Evolutionary conservation across 1,140 invertebrate genomes (phyloP).

Genomic region (Drosophila melanogaster): DNA sequence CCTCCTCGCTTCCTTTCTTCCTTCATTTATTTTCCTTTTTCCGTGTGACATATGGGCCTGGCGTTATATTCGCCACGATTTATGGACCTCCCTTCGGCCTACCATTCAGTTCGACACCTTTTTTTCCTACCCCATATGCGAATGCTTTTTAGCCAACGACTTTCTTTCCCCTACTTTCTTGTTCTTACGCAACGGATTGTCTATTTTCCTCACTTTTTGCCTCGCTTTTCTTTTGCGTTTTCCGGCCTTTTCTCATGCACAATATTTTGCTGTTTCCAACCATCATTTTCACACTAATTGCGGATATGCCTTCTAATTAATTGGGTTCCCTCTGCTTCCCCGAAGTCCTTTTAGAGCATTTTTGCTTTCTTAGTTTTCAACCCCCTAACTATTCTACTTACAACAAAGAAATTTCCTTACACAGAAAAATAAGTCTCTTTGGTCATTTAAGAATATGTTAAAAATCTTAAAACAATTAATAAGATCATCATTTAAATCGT

Average conservation of each 20-base stretch:
- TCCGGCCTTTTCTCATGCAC: conserved; percentile 38
- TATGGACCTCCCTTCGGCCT: conserved; percentile 58
- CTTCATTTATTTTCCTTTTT: conserved; percentile 36
- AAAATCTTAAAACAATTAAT: neutral
- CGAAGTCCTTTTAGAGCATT: conserved; percentile 17
- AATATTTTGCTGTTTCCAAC: conserved; percentile 56
- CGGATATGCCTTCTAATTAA: conserved; percentile 75
- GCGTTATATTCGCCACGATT: conserved; percentile 76
- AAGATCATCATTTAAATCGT: neutral
- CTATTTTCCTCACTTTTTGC: conserved; percentile 31
- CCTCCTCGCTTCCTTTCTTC: neutral
- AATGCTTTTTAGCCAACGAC: conserved; percentile 68
- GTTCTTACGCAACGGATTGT: conserved; percentile 31
- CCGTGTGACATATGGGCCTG: conserved; percentile 69
- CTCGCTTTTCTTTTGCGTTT: conserved; percentile 36
- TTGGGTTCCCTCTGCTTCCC: conserved; percentile 43
- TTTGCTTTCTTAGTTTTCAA: conserved; percentile 32
- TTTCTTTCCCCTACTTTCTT: conserved; percentile 54
- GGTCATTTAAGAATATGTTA: neutral
- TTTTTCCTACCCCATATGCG: conserved; percentile 54
- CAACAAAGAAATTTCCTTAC: conserved; percentile 1
- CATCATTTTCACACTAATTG: conserved; percentile 76
- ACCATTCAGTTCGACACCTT: conserved; percentile 66
- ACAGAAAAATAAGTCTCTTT: neutral
- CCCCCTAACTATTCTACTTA: conserved; percentile 15